Conservation (phyloP, 2,113 vertebrate species). For the Melanostigma gelatinosum region DNA sequence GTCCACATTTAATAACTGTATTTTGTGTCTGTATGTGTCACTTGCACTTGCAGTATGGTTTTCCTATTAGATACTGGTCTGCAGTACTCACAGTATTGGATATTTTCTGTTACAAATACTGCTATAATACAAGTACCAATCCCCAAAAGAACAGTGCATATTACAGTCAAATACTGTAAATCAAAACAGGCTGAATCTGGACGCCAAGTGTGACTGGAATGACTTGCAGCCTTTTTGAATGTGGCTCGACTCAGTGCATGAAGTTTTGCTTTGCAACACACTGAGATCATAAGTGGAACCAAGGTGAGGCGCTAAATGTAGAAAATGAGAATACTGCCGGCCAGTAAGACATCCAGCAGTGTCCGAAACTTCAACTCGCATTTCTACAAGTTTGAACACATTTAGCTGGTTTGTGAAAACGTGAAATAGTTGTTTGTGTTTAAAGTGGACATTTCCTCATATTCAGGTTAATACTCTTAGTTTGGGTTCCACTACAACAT, state of each 20-base stretch:
- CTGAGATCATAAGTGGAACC: not conserved
- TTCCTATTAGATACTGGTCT: not conserved
- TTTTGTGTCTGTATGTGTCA: not conserved
- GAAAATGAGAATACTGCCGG: not conserved
- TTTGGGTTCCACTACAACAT: not conserved
- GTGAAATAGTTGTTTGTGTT: not conserved
- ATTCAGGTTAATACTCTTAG: not conserved
- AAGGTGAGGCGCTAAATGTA: conserved; percentile 5
- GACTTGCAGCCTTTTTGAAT: conserved; percentile 15
- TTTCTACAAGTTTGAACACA: not conserved
- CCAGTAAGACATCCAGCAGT: conserved; percentile 1
- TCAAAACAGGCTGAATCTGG: conserved; percentile 4
- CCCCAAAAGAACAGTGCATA: not conserved
- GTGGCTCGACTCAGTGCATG: conserved; percentile 13
- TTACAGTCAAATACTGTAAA: not conserved
- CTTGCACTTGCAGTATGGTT: not conserved
- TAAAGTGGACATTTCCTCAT: not conserved
- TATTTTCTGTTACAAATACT: not conserved
- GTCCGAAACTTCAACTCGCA: not conserved
- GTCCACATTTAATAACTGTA: not conserved
- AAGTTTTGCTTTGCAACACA: conserved; percentile 6
- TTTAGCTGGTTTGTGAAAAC: not conserved
- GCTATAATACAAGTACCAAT: not conserved
- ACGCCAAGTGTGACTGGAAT: not conserved
- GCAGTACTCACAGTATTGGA: not conserved